Evolutionary conservation across 2,797 vertebrate genomes (phyloP).

Genomic region (Tiaroga cobitis): DNA sequence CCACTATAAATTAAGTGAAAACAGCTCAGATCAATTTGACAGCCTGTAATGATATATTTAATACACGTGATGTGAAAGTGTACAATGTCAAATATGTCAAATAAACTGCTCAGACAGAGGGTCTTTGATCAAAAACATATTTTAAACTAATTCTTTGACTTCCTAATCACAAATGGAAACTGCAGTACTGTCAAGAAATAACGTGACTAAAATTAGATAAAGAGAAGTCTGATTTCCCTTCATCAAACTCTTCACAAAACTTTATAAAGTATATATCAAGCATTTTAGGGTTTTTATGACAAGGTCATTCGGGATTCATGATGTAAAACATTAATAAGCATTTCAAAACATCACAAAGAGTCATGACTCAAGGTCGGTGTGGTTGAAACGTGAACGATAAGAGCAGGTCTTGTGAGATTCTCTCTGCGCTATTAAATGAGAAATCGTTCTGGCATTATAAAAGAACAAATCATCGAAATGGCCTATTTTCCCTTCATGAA

Average conservation of each 20-base stretch:
- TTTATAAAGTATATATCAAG: neutral
- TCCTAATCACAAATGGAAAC: neutral
- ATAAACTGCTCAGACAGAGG: neutral
- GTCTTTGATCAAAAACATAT: slow-evolving; percentile 4
- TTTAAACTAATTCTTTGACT: slow-evolving; percentile 8
- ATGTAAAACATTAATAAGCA: slow-evolving; percentile 4
- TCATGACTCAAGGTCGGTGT: neutral
- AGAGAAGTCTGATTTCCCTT: neutral
- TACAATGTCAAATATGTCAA: slow-evolving; percentile 5
- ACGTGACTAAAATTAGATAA: slow-evolving; percentile 29
- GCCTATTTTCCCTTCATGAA: slow-evolving; percentile 27
- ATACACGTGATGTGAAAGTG: neutral
- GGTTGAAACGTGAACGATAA: neutral
- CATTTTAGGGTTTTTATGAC: neutral
- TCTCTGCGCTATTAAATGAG: slow-evolving; percentile 34
- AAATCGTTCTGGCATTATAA: slow-evolving; percentile 33
- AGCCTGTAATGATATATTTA: slow-evolving; percentile 9
- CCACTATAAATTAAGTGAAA: slow-evolving; percentile 15
- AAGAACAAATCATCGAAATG: slow-evolving; percentile 42
- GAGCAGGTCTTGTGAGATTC: slow-evolving; percentile 28
- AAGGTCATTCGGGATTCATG: slow-evolving; percentile 16
- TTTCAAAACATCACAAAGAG: neutral
- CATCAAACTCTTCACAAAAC: neutral
- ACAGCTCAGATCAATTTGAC: slow-evolving; percentile 4
- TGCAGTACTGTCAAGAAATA: neutral